Conservation (phyloP, 2,113 vertebrate species). For the Nibea coibor region DNA sequence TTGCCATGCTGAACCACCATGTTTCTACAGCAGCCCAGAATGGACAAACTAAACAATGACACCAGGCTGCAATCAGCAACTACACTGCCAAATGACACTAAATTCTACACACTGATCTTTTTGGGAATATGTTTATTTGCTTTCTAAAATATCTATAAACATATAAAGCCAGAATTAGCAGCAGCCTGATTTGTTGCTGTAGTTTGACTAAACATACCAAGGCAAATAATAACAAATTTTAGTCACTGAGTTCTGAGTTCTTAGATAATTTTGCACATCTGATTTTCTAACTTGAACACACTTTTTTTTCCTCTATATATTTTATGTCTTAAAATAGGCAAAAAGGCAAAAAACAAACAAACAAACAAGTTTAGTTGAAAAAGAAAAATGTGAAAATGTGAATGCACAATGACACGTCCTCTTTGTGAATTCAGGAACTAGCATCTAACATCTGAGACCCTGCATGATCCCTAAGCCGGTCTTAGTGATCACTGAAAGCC, state of each 20-base stretch:
- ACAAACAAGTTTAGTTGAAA: neutral
- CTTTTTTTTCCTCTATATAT: too few species aligned
- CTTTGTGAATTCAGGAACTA: conserved; percentile 5
- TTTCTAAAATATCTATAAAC: too few species aligned
- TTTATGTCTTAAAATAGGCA: neutral
- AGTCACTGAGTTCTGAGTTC: neutral
- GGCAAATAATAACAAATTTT: neutral
- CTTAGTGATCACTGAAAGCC: conserved; percentile 31
- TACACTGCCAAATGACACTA: too few species aligned
- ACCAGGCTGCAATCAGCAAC: too few species aligned
- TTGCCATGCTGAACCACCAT: too few species aligned
- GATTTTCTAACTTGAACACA: neutral
- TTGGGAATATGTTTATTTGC: too few species aligned
- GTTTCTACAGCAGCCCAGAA: too few species aligned
- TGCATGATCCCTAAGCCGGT: conserved; percentile 22
- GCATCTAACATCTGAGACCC: neutral
- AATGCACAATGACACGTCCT: neutral
- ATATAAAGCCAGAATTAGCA: neutral
- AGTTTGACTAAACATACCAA: neutral
- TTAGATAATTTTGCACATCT: neutral
- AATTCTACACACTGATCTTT: too few species aligned
- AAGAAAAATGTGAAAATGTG: neutral
- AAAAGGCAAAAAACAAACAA: neutral
- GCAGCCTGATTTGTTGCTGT: too few species aligned
- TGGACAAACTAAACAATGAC: too few species aligned